Conservation (phyloP, 2,113 vertebrate species). For the Porphyrio hochstetteri region DNA sequence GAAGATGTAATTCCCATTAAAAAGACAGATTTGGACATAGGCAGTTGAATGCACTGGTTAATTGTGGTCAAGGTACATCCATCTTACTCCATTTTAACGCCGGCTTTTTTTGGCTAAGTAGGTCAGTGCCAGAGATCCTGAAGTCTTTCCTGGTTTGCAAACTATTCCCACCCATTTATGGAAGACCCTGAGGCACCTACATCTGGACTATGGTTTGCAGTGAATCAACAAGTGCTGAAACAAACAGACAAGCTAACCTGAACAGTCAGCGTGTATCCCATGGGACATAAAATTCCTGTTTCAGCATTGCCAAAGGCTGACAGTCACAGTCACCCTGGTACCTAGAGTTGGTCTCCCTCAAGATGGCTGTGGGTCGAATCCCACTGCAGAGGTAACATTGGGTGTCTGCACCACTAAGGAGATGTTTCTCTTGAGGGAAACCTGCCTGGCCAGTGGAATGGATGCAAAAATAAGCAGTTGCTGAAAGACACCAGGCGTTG, state of each 20-base stretch:
- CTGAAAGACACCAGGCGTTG: neutral
- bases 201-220: neutral
- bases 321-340: neutral
- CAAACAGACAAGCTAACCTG: neutral
- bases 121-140: neutral
- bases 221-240: neutral
- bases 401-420: neutral
- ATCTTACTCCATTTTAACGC: neutral
- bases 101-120: neutral
- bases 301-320: neutral
- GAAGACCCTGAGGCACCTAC: neutral
- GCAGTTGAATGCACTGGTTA: neutral
- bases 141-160: neutral
- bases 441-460: neutral
- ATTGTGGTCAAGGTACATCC: neutral
- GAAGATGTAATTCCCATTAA: neutral
- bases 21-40: neutral
- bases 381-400: fast-evolving
- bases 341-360: neutral
- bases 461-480: neutral
- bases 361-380: neutral
- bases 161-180: neutral
- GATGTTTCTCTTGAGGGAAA: neutral
- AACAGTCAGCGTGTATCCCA: neutral
- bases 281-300: fast-evolving